These are phyloP conservation scores for Ictalurus punctatus DNA, from an alignment of 2,113 vertebrate species.

Conservation along the genomic window DNA sequence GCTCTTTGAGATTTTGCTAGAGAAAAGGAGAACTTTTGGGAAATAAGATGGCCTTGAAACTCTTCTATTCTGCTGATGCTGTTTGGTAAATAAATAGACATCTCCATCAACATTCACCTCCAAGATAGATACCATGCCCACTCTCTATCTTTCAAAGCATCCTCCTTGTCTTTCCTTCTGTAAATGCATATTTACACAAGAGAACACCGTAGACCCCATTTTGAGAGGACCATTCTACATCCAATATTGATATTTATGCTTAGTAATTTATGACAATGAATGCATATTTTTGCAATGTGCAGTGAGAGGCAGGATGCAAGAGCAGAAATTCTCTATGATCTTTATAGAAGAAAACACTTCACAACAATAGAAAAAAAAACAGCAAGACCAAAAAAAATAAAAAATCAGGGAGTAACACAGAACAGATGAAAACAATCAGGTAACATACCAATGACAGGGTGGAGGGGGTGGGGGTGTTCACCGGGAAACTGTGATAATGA, in stretches of 20 bases:
- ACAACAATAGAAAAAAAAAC: background rate
- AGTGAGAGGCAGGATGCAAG: background rate
- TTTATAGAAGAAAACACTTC: background rate
- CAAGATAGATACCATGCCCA: background rate
- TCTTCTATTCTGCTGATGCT: background rate
- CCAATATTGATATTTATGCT: background rate
- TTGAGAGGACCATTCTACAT: background rate
- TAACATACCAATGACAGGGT: background rate
- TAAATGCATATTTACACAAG: slow-evolving; percentile 15
- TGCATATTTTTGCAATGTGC: background rate
- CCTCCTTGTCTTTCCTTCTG: background rate
- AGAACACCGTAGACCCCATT: background rate
- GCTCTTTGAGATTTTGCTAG: background rate
- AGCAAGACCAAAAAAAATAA: background rate
- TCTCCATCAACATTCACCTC: slow-evolving; percentile 30
- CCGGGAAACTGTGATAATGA: background rate
- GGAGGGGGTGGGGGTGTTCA: background rate
- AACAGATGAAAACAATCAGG: background rate
- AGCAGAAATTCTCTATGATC: background rate
- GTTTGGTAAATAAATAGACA: slow-evolving; percentile 23
- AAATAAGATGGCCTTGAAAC: slow-evolving; percentile 24
- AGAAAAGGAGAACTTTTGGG: slow-evolving; percentile 15
- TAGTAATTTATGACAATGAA: background rate
- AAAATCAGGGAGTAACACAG: background rate
- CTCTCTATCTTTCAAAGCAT: background rate